phyloP scores from a whole-genome alignment of 1,140 invertebrate genomes.

The Aethina tumida region DNA sequence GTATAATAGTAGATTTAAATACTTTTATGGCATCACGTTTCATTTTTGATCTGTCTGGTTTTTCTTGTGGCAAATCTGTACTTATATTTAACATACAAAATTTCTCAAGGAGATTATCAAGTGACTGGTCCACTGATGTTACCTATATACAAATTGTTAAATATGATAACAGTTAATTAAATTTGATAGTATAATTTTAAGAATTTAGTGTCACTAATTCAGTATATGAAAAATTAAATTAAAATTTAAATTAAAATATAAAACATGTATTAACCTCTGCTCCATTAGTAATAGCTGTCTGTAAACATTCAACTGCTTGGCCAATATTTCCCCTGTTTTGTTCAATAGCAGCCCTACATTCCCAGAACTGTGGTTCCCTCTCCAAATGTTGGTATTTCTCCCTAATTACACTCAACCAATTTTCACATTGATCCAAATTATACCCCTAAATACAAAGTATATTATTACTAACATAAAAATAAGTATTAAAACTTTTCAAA shows the following conservation, averaged over 20 bases:
- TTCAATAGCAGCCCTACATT: constrained; percentile 45
- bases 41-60: constrained; percentile 21
- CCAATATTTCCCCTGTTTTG: constrained; percentile 42
- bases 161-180: constrained; percentile 1
- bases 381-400: constrained; percentile 34
- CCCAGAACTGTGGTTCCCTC: constrained; percentile 43
- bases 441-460: constrained; percentile 34
- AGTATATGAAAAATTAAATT: neutral
- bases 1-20: constrained; percentile 45
- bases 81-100: constrained; percentile 46
- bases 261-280: constrained; percentile 37
- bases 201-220: neutral
- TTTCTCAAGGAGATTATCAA: constrained; percentile 44
- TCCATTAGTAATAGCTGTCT: constrained; percentile 43
- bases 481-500: constrained; percentile 15
- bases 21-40: constrained; percentile 42
- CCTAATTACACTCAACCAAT: constrained; percentile 41
- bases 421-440: constrained; percentile 39
- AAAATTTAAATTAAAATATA: constrained; percentile 1
- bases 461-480: neutral
- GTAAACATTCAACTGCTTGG: constrained; percentile 43
- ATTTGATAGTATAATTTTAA: neutral
- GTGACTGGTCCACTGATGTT: constrained; percentile 38
- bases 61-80: constrained; percentile 24
- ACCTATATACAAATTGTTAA: constrained; percentile 32